Evolutionary conservation across 2,888 invertebrate species (phyloP), one percentile per base, ranked within the genome.

Genomic region (Eulithis testata): DNA sequence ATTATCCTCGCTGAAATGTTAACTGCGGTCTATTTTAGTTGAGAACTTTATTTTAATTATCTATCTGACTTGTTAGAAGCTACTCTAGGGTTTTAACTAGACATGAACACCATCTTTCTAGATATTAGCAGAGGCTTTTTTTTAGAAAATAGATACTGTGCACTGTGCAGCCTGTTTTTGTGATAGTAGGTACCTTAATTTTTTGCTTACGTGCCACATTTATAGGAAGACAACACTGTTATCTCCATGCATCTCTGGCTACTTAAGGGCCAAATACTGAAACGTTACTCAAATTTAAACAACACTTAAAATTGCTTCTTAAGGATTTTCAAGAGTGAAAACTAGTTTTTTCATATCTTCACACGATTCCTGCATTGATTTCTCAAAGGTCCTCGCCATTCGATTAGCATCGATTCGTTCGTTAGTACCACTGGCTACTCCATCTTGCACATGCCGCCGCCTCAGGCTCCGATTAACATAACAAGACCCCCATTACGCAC

Each of bases 401-500:
- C 64, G 74, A 75, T 71, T 74, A 73, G 73, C 71, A 74, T 73
- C 73, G 71, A 71, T 74, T 66, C 69, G 75, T 76, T 80, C 78
- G 77, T 79, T 77, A 71, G 68, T 82, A 85, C 84, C 82, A 85
- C 83, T 83, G 87, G 80, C 84, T 84, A 81, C 83, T 87, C 82
- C 81, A 82, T 77, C 79, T 82, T 84, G 83, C 84, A 80, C 80
- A 81, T 81, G 80, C 84, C 79, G 75, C 74, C 76, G 82, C 89
- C 90, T 85, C 80, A 76, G 90, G 93, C 81, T 76, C 49, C 75
- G 83, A 93, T 93, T 93, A 91, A 82, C 92, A 93, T 93, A 91
- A 93, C 92, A 93, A 93, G 91, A 84, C 86, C 86, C 88, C 88
- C 84, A 91, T 91, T 90, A 91, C 87, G 87, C 86, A 85, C 88